These are phyloP conservation scores for Dasypolia templi DNA, from an alignment of 2,888 invertebrate species.

Conservation along the genomic window DNA sequence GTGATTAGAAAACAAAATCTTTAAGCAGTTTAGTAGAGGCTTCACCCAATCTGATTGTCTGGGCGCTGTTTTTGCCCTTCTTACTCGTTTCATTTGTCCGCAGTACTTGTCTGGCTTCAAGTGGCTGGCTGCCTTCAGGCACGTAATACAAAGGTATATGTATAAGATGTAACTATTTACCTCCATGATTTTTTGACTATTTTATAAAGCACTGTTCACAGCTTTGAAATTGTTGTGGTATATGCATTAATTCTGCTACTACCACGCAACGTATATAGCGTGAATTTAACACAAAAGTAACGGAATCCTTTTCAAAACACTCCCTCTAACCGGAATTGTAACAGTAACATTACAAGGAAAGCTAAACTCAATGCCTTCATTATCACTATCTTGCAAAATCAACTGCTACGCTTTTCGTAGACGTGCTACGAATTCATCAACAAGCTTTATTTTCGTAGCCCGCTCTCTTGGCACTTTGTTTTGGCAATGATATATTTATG, in stretches of 20 bases:
- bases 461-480: constrained; percentile 37
- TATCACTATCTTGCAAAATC: constrained; percentile 59
- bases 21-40: constrained; percentile 4
- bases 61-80: not conserved
- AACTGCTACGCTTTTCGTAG: constrained; percentile 66
- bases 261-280: not conserved
- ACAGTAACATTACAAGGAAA: constrained; percentile 41
- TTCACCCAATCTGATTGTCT: constrained; percentile 19
- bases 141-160: constrained; percentile 4
- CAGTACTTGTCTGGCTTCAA: constrained; percentile 35
- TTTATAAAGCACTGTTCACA: not conserved
- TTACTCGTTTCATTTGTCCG: constrained; percentile 20
- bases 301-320: constrained; percentile 10
- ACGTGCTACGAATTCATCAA: constrained; percentile 64
- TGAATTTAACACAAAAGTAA: constrained; percentile 4
- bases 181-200: not conserved
- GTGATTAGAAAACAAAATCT: constrained; percentile 4
- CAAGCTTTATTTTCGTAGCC: constrained; percentile 50
- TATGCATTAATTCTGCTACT: not conserved
- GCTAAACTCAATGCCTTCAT: constrained; percentile 42
- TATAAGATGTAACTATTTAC: not conserved
- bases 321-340: constrained; percentile 1
- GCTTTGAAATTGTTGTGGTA: not conserved
- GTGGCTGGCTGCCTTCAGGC: not conserved
- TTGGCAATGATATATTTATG: constrained; percentile 45